Evolutionary conservation across 2,797 vertebrate genomes (phyloP), one percentile per base, ranked within the genome.

Genomic region (Merluccius polli): DNA sequence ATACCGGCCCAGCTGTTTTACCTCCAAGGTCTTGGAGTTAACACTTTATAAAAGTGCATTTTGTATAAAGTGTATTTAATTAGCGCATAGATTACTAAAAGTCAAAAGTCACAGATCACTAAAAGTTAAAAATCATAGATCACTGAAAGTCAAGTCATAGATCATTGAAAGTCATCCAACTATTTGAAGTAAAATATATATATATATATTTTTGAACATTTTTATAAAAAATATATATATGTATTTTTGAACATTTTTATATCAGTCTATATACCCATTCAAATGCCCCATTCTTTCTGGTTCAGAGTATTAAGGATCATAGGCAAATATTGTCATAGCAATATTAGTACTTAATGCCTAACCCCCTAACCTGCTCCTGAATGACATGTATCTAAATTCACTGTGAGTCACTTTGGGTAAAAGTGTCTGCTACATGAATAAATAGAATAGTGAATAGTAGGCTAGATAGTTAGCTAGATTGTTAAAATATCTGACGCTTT

Each of bases 1-100:
- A 86, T 77, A 82, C 9, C 18, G 77, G 81, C 76, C 85, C 75
- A 74, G 77, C 72, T 81, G 68, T 83, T 73, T 84, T 86, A 78
- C 73, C 67, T 69, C 80, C 86, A 77, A 70, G 74, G 12, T 63
- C 77, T 44, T 73, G 7, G 30, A 27, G 10, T 1, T 65, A 11
- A 32, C 69, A 77, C 71, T 83, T 79, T 73, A 75, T 75, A 70
- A 81, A 72, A 74, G 72, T 74, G 67, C 48, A 31, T 44, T 44
- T 27, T 27, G 11, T 29, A 65, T 27, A 2, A 24, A 65, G n/a
- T 27, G n/a, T 24, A 27, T 65, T 65, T 2, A 27, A 77, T 77
- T 82, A 68, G 29, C n/a, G 72, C 48, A 11, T 21, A 24, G 29
- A 38, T 77, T 72, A 74, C 59, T 52, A n/a, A 59, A 59, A n/a